Evolutionary conservation across 2,888 invertebrate genomes (phyloP).

Genomic region (Operophtera brumata): DNA sequence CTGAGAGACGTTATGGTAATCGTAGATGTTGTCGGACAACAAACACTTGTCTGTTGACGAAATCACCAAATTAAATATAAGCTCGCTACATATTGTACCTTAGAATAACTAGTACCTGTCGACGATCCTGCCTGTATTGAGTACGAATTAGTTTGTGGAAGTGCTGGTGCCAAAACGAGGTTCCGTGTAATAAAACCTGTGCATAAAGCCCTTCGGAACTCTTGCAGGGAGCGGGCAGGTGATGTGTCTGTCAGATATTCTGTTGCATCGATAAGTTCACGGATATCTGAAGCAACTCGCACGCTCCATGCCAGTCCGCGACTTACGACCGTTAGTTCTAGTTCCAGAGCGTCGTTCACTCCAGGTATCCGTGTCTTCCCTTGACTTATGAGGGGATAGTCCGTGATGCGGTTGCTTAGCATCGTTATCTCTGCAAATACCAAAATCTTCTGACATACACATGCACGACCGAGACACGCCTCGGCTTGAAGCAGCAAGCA

Average conservation of each 20-base stretch:
- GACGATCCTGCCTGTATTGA: slow-evolving; percentile 46
- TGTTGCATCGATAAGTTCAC: slow-evolving; percentile 45
- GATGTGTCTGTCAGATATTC: slow-evolving; percentile 71
- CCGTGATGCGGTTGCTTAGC: slow-evolving; percentile 91
- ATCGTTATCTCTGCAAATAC: slow-evolving; percentile 88
- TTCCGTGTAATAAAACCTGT: slow-evolving; percentile 59
- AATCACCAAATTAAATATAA: slow-evolving; percentile 48
- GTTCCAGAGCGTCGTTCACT: slow-evolving; percentile 95
- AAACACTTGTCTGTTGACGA: slow-evolving; percentile 86
- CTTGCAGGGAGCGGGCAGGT: slow-evolving; percentile 71
- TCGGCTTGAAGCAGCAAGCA: slow-evolving; percentile 63
- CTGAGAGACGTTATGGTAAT: slow-evolving; percentile 97
- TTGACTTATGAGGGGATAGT: slow-evolving; percentile 95
- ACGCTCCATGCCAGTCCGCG: slow-evolving; percentile 70
- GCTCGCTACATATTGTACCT: slow-evolving; percentile 23
- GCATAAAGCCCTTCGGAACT: slow-evolving; percentile 67
- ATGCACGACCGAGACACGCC: slow-evolving; percentile 50
- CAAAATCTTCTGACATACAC: slow-evolving; percentile 73
- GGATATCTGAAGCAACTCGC: slow-evolving; percentile 68
- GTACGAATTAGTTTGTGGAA: slow-evolving; percentile 56
- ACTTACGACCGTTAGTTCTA: slow-evolving; percentile 93
- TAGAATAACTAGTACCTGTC: slow-evolving; percentile 29
- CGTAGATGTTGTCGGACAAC: slow-evolving; percentile 93
- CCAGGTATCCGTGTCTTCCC: slow-evolving; percentile 97
- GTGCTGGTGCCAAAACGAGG: slow-evolving; percentile 65